Evolutionary conservation across 1,140 invertebrate genomes (phyloP).

Genomic region (Drosophila sechellia): DNA sequence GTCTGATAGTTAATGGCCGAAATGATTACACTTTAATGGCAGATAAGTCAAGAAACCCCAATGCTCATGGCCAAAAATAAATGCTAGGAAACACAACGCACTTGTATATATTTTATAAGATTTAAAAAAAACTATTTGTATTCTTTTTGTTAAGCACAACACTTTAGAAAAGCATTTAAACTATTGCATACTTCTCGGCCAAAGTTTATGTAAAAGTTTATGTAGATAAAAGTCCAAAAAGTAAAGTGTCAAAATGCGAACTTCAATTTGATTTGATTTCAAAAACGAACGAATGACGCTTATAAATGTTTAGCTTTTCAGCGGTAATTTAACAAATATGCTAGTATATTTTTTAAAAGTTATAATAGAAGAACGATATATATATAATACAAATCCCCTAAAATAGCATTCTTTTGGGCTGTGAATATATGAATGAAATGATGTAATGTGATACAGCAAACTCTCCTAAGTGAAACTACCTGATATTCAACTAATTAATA

Average conservation of each 20-base stretch:
- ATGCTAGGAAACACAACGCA: neutral
- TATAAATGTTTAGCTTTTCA: no score
- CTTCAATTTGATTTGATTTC: neutral
- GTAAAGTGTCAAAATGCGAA: neutral
- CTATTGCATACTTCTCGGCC: neutral
- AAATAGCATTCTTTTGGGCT: conserved; percentile 17
- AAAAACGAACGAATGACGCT: neutral
- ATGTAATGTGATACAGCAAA: neutral
- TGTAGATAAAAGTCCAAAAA: neutral
- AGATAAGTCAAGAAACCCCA: conserved; percentile 9
- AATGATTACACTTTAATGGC: conserved; percentile 12
- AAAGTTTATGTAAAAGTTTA: neutral
- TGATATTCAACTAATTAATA: neutral
- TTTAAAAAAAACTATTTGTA: no score
- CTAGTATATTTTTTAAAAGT: no score
- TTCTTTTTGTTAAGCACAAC: no score
- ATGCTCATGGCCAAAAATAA: neutral
- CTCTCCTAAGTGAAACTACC: neutral
- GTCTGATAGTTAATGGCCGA: conserved; percentile 18
- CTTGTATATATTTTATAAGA: no score
- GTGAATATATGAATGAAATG: neutral
- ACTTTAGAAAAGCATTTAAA: no score
- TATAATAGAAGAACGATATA: neutral
- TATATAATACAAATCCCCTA: neutral
- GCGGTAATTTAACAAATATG: no score